These are phyloP conservation scores for Microhierax caerulescens DNA, from an alignment of 2,797 vertebrate species.

Conservation along the genomic window DNA sequence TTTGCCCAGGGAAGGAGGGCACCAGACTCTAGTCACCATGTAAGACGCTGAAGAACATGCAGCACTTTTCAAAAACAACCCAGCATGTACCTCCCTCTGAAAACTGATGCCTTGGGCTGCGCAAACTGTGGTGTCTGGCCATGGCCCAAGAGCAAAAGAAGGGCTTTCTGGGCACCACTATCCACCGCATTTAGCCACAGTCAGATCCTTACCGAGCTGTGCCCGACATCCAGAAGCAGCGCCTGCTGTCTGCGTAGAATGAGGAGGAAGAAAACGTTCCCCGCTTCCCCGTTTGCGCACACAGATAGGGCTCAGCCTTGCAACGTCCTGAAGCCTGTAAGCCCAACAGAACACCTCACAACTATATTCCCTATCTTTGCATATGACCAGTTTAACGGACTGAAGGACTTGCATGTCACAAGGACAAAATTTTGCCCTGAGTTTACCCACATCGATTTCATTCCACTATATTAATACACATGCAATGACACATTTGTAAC, in stretches of 20 bases:
- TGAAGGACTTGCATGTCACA: background rate
- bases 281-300: background rate
- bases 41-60: rapidly evolving
- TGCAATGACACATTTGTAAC: background rate
- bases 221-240: background rate
- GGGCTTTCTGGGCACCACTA: background rate
- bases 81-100: background rate
- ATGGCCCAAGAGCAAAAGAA: background rate
- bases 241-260: background rate
- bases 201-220: background rate
- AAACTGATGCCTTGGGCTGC: background rate
- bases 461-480: background rate
- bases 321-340: background rate
- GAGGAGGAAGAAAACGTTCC: background rate
- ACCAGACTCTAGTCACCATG: background rate
- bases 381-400: background rate
- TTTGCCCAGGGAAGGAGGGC: background rate
- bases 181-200: background rate
- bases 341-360: background rate
- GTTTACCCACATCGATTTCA: background rate
- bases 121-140: background rate
- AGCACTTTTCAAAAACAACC: background rate
- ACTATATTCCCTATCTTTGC: background rate
- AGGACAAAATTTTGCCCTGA: background rate
- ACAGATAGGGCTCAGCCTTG: background rate